Conservation (phyloP, 2,888 invertebrate species). For the Cactoblastis cactorum region DNA sequence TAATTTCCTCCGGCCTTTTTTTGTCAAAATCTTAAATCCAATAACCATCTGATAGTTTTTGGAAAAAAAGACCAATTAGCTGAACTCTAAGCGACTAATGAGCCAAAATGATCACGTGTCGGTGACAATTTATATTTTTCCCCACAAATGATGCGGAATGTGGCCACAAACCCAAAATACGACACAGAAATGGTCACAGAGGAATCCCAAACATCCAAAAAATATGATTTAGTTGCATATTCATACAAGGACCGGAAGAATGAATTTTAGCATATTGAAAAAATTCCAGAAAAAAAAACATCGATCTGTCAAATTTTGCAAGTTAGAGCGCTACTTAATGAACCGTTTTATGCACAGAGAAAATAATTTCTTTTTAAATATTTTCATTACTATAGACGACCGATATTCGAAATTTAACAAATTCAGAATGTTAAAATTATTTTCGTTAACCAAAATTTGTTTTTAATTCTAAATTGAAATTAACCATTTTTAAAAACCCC, state of each 20-base stretch:
- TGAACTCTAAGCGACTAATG: constrained; percentile 22
- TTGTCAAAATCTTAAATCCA: constrained; percentile 18
- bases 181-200: constrained; percentile 25
- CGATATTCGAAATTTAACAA: too few relatives aligned
- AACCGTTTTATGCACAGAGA: too few relatives aligned
- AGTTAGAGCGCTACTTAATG: too few relatives aligned
- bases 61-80: constrained; percentile 21
- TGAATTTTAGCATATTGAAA: neutral
- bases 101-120: constrained; percentile 31
- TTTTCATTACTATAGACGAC: too few relatives aligned
- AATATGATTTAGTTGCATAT: constrained; percentile 51
- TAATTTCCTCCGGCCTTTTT: too few relatives aligned
- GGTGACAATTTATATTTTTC: constrained; percentile 26
- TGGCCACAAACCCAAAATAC: constrained; percentile 48
- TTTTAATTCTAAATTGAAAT: too few relatives aligned
- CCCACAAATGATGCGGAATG: constrained; percentile 57
- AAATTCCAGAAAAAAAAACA: too few relatives aligned
- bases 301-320: too few relatives aligned
- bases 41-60: constrained; percentile 1
- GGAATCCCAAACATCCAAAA: constrained; percentile 41
- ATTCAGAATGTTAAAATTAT: too few relatives aligned
- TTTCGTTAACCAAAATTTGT: too few relatives aligned
- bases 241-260: constrained; percentile 14
- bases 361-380: too few relatives aligned
- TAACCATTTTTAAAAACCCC: too few relatives aligned